phyloP scores from a whole-genome alignment of 2,888 invertebrate species.

The Alentia gelatinosa region DNA sequence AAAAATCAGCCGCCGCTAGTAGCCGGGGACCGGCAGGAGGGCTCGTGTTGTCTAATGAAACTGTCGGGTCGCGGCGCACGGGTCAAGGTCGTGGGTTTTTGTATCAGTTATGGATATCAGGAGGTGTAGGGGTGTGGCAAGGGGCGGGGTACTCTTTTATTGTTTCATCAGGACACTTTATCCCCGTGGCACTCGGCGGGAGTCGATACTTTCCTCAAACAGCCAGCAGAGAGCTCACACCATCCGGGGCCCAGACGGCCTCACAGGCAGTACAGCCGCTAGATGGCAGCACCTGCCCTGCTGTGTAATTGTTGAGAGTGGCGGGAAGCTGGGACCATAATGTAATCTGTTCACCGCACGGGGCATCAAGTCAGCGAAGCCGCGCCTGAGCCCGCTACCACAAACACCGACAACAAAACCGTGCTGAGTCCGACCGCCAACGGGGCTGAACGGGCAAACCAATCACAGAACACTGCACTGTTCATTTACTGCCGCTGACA shows the following conservation, averaged over 20 bases:
- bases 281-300: background rate
- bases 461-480: too few relatives aligned
- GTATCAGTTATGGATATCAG: background rate
- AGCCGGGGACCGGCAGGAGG: background rate
- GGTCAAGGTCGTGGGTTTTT: background rate
- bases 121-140: background rate
- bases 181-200: background rate
- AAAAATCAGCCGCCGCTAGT: background rate
- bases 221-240: too few relatives aligned
- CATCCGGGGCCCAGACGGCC: too few relatives aligned
- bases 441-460: background rate
- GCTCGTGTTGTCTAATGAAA: background rate
- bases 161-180: background rate
- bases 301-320: slow-evolving; percentile 50
- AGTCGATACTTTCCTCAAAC: too few relatives aligned
- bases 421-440: background rate
- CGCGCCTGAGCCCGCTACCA: too few relatives aligned
- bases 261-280: background rate
- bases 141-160: background rate
- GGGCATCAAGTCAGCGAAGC: background rate
- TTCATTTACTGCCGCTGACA: background rate
- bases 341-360: background rate
- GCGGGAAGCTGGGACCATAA: background rate
- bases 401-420: background rate
- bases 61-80: background rate